Percentiles rank a stretch among this genome's conserved stretches.
phyloP scores from a whole-genome alignment of 1,140 invertebrate species.

The Papilio polytes region DNA sequence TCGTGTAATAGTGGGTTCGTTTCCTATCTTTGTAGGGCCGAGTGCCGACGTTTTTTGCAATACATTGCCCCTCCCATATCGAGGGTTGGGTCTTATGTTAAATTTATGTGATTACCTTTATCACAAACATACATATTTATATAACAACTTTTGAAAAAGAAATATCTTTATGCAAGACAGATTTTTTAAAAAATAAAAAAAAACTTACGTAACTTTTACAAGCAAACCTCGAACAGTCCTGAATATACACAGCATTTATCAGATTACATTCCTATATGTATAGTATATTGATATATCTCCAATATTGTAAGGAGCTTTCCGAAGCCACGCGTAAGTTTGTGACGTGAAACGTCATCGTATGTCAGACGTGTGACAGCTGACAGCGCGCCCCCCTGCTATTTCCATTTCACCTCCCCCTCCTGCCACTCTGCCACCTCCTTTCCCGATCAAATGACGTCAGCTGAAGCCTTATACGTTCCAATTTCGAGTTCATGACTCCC shows the following conservation, averaged over 20 bases:
- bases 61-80: slow-evolving; percentile 62
- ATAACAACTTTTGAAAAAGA: not conserved
- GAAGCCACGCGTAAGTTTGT: slow-evolving; percentile 66
- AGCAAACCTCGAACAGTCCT: not conserved
- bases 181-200: not conserved
- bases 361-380: slow-evolving; percentile 71
- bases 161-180: no score
- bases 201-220: not conserved
- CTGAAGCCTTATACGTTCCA: slow-evolving; percentile 48
- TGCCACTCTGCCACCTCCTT: not conserved
- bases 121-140: not conserved
- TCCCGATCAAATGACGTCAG: slow-evolving; percentile 62
- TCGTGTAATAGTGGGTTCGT: slow-evolving; percentile 75
- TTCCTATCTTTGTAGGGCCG: slow-evolving; percentile 73
- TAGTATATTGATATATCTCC: not conserved
- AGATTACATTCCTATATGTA: not conserved
- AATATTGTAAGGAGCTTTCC: slow-evolving; percentile 46
- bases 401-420: slow-evolving; percentile 41
- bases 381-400: slow-evolving; percentile 49
- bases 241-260: not conserved
- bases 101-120: slow-evolving; percentile 59
- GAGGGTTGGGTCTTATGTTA: slow-evolving; percentile 53
- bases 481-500: slow-evolving; percentile 53
- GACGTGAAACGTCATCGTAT: slow-evolving; percentile 71
- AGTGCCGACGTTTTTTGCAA: slow-evolving; percentile 78